phyloP scores from a whole-genome alignment of 2,888 invertebrate species.

The Oxystoma pomonae region DNA sequence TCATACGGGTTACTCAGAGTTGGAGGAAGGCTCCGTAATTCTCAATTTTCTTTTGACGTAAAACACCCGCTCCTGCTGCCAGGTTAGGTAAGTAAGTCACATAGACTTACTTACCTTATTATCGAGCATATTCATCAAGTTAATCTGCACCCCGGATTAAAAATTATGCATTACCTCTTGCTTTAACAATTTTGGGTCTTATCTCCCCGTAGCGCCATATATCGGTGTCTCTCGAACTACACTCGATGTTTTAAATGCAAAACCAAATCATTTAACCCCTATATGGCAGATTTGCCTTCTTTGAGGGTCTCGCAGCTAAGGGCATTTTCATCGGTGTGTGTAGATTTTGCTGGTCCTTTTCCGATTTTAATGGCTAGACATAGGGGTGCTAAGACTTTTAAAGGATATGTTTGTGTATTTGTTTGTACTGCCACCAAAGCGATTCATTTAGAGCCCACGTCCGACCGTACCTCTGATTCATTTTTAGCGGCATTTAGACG shows the following conservation, averaged over 20 bases:
- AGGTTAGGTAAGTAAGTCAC: too few relatives aligned
- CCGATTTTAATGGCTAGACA: background rate
- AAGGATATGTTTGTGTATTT: background rate
- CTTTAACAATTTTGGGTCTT: constrained; percentile 1
- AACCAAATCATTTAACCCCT: background rate
- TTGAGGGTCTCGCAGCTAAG: background rate
- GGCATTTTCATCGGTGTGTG: background rate
- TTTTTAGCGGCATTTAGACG: background rate
- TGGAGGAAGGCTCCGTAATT: background rate
- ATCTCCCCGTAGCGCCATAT: background rate
- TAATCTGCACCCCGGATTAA: background rate
- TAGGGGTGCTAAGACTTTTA: background rate
- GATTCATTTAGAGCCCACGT: constrained; percentile 4
- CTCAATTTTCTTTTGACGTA: background rate
- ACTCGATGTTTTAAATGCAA: background rate
- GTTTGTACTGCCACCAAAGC: background rate
- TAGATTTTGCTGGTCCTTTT: constrained; percentile 1
- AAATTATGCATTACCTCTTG: background rate
- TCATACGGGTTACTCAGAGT: background rate
- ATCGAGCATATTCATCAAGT: background rate
- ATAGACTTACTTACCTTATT: background rate
- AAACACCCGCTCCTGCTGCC: background rate
- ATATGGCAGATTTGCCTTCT: background rate
- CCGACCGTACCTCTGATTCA: background rate
- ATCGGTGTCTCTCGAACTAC: background rate